phyloP scores from a whole-genome alignment of 2,113 vertebrate genomes.

The Percopsis transmontana region DNA sequence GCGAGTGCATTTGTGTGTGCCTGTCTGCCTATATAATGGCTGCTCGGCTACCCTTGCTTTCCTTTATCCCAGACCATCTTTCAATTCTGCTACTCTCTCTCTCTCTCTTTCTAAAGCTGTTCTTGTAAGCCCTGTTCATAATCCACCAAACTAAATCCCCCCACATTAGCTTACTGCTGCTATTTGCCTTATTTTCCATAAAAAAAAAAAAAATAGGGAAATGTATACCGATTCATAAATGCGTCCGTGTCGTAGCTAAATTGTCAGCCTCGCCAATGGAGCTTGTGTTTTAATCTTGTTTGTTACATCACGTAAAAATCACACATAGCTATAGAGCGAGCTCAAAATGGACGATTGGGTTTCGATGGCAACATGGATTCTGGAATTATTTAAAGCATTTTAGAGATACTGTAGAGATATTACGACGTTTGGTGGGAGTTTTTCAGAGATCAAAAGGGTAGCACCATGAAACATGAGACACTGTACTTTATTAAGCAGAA shows the following conservation, averaged over 20 bases:
- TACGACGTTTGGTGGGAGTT: too few species aligned
- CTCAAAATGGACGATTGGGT: too few species aligned
- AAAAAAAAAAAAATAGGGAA: conserved; percentile 4
- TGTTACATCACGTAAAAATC: neutral
- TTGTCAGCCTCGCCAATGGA: too few species aligned
- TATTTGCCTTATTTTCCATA: conserved; percentile 2
- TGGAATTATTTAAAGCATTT: too few species aligned
- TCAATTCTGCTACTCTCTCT: conserved; percentile 43
- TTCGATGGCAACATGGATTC: too few species aligned
- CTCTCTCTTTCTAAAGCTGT: neutral
- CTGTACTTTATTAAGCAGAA: too few species aligned
- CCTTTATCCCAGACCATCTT: conserved; percentile 38
- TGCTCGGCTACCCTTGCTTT: conserved; percentile 45
- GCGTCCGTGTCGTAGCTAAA: too few species aligned
- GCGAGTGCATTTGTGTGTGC: conserved; percentile 41
- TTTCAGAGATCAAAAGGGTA: too few species aligned
- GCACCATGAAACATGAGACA: too few species aligned
- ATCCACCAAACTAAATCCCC: neutral
- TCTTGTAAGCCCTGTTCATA: neutral
- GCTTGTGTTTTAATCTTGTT: conserved; percentile 2
- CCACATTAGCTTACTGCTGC: neutral
- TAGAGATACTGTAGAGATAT: too few species aligned
- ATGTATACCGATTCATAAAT: too few species aligned
- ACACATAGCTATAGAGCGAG: neutral
- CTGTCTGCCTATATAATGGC: conserved; percentile 47